These are phyloP conservation scores for Peromyscus aztecus DNA, from an alignment of 2,797 vertebrate genomes.

Conservation along the genomic window DNA sequence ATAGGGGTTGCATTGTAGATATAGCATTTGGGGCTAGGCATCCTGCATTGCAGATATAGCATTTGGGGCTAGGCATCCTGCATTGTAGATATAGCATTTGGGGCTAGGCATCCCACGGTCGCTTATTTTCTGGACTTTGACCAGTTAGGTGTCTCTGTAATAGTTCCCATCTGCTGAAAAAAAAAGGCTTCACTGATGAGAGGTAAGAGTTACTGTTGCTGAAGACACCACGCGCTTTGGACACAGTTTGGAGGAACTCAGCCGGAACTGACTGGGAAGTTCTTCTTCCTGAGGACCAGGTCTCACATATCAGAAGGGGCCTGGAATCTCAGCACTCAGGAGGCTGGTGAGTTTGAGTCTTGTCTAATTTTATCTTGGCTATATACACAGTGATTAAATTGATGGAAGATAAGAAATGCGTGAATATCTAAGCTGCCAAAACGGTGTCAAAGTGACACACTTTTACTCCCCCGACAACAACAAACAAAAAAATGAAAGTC, in stretches of 20 bases:
- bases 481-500: background rate
- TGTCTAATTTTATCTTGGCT: background rate
- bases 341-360: background rate
- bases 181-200: background rate
- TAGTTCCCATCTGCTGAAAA: background rate
- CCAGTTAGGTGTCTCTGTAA: background rate
- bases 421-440: background rate
- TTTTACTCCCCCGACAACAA: background rate
- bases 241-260: background rate
- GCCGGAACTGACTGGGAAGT: background rate
- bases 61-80: background rate
- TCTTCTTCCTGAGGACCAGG: background rate
- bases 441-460: background rate
- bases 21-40: background rate
- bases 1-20: background rate
- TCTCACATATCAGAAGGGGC: background rate
- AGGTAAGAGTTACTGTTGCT: background rate
- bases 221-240: background rate
- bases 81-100: background rate
- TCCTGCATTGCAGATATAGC: background rate
- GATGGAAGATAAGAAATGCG: background rate
- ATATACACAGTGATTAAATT: background rate
- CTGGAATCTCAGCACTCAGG: background rate
- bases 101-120: background rate
- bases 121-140: background rate